phyloP scores from a whole-genome alignment of 1,140 invertebrate species.

The Euwallacea similis region DNA sequence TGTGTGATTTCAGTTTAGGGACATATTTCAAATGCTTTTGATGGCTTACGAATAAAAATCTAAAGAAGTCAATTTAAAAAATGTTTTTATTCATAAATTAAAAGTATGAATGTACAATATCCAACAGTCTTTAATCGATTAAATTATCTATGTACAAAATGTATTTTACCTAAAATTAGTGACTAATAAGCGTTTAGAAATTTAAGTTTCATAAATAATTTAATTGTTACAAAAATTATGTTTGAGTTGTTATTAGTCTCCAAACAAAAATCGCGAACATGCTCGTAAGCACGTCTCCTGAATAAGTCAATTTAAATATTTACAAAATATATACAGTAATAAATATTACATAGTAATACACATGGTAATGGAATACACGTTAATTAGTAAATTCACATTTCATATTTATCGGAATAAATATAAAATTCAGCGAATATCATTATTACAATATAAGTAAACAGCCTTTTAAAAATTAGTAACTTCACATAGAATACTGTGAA shows the following conservation, averaged over 20 bases:
- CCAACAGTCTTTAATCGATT: slow-evolving; percentile 46
- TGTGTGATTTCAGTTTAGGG: slow-evolving; percentile 8
- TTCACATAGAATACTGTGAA: slow-evolving; percentile 16
- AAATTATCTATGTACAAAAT: slow-evolving; percentile 49
- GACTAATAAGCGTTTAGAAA: slow-evolving; percentile 52
- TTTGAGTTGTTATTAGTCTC: too few relatives aligned
- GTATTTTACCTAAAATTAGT: slow-evolving; percentile 47
- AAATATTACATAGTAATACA: slow-evolving; percentile 42
- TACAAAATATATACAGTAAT: slow-evolving; percentile 46
- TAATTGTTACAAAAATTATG: not conserved
- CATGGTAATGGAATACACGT: not conserved
- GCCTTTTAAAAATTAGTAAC: slow-evolving; percentile 37
- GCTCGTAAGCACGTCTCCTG: slow-evolving; percentile 3
- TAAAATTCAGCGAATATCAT: slow-evolving; percentile 21
- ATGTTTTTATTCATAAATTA: slow-evolving; percentile 45
- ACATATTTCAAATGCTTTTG: not conserved
- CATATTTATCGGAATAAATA: slow-evolving; percentile 12
- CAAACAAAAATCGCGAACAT: too few relatives aligned
- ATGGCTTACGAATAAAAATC: not conserved
- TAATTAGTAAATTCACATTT: slow-evolving; percentile 16
- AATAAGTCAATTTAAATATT: slow-evolving; percentile 33
- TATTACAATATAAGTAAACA: slow-evolving; percentile 22
- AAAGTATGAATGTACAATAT: slow-evolving; percentile 43
- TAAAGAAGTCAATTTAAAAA: slow-evolving; percentile 36
- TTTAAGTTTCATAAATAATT: slow-evolving; percentile 1